Base-by-base conservation (phyloP, 2,888 invertebrate genomes). In the Ischnus inquisitorius region DNA sequence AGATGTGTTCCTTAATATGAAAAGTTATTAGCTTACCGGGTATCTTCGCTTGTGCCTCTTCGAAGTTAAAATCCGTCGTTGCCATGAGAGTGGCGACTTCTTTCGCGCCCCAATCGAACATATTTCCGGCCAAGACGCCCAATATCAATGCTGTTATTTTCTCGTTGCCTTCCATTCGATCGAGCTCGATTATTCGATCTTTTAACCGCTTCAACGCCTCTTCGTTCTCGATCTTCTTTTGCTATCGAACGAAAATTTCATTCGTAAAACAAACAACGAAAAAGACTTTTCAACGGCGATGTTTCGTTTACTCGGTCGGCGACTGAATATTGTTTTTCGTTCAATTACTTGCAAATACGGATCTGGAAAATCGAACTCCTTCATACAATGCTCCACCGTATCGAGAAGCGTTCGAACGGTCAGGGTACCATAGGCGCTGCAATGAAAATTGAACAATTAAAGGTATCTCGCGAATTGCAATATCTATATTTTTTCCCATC, bases 41-140 rank as follows among this genome's bases (percentile, higher is more conserved):
- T 85, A 99, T 97, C 92, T 96, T 97, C 14, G 95, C 94, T 90
- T 97, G 94, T 3, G 99, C 99, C 91, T 98, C 96, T 88, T 96
- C 94, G 85, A 99, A 96, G 68, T 97, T 97, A 94, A 98, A 97
- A 76, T 94, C 94, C 34, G 96, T 95, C 34, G 95, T 95, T 93
- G 98, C 97, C 94, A 99, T 95, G 86, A 99, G 96, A 88, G 96
- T 95, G 19, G 97, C 96, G 2, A 98, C 97, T 91, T 98, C 98
- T 93, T 97, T 97, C 1, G 99, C 98, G 74, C 99, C 99, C 98
- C 98, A 99, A 94, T 99, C 99, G 94, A 99, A 99, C 94, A 99
- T 98, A 93, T 99, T 99, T 25, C 99, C 98, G 92, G 95, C 95
- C 51, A 96, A 92, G 54, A 96, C 91, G n/a, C 95, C 95, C 92